Evolutionary conservation across 1,140 invertebrate species (phyloP).

Genomic region (Saccostrea echinata): DNA sequence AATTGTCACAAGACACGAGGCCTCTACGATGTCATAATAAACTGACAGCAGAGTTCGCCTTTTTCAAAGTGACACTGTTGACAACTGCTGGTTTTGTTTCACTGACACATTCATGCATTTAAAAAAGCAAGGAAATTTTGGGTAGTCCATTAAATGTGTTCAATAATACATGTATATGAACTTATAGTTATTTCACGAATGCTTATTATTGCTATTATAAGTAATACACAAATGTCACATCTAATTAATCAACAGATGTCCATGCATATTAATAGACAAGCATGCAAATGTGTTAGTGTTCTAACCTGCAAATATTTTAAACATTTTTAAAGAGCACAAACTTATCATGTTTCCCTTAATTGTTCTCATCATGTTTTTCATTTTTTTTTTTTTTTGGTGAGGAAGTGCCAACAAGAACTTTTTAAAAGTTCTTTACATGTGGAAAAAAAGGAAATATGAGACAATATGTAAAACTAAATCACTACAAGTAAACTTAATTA

Average conservation of each 20-base stretch:
- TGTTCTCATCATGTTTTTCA: too few species aligned
- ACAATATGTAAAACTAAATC: background rate
- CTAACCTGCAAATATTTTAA: background rate
- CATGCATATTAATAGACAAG: background rate
- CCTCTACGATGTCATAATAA: background rate
- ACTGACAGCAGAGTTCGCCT: background rate
- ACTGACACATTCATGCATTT: background rate
- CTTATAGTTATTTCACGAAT: background rate
- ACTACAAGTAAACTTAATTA: constrained; percentile 15
- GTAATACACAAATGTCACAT: background rate
- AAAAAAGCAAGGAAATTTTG: background rate
- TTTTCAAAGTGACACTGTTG: background rate
- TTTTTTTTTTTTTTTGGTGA: background rate
- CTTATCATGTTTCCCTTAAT: background rate
- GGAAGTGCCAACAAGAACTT: background rate
- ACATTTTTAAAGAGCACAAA: background rate
- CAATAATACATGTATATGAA: background rate
- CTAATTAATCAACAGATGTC: background rate
- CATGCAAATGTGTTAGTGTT: background rate
- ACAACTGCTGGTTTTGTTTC: too few species aligned
- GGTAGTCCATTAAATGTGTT: background rate
- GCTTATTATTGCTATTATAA: background rate
- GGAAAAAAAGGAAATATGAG: background rate
- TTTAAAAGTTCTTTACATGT: background rate
- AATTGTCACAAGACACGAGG: background rate